Evolutionary conservation across 1,140 invertebrate species (phyloP), one percentile per base, ranked within the genome.

Genomic region (Zaprionus kolodkinae): DNA sequence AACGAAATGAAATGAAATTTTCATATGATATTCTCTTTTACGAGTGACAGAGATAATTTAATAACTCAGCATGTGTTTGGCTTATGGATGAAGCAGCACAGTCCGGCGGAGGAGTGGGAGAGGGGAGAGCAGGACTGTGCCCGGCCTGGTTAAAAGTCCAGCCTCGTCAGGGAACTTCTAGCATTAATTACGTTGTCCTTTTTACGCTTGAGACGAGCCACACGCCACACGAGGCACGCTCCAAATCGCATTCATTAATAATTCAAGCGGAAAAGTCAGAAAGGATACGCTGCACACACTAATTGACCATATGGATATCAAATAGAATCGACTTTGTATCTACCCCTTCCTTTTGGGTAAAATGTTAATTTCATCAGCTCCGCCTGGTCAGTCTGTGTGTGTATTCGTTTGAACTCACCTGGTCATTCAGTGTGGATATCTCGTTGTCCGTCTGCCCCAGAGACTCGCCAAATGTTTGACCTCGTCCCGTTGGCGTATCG

Each of bases 311-410:
- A 87, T 91, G 87, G 75, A 83, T 84, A 73, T 72, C 80, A 79
- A 84, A 79, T 36, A 38, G 61, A 57, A 45, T 45, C 40, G 40
- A 45, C 40, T 45, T n/a, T 40, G 38, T 0, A 13, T n/a, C 13
- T 13, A 35, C 33, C 1, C 33, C 3, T 33, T 60, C 59, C 52
- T 13, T 66, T 72, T 15, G 40, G 40, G 7, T 25, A 25, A 50
- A 50, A 50, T 50, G 45, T 80, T 83, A 81, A 85, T 89, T 89
- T 66, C 84, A 88, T 89, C 50, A 57, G 43, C 7, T 74, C 36
- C 89, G 94, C 94, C 93, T 94, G 94, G 86, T 94, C 94, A 74
- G 94, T 94, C 85, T 94, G 93, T 36, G 94, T 94, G 76, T n/a
- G n/a, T n/a, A n/a, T n/a, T 74, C 36, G 17, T 13, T 30, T 65